These are phyloP conservation scores for Xanthostigma xanthostigma DNA, from an alignment of 2,888 invertebrate species.

Conservation along the genomic window DNA sequence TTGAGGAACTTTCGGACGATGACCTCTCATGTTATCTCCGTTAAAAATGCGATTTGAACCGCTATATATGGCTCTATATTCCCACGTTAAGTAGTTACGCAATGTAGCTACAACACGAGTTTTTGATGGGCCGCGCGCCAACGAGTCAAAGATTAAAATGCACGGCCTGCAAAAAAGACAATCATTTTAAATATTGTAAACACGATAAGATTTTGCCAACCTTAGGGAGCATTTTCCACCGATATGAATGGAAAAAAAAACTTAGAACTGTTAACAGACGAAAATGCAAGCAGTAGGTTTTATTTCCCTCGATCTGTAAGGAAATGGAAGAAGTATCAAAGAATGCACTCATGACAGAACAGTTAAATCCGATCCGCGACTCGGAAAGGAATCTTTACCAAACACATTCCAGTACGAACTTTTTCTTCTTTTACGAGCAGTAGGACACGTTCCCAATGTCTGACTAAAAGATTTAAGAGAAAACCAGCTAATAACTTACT, in stretches of 20 bases:
- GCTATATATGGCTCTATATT: constrained; percentile 62
- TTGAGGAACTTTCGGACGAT: constrained; percentile 86
- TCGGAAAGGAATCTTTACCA: too few relatives aligned
- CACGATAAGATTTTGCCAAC: too few relatives aligned
- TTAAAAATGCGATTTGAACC: constrained; percentile 49
- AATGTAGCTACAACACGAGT: constrained; percentile 77
- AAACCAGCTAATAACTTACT: constrained; percentile 31
- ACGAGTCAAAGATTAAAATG: constrained; percentile 89
- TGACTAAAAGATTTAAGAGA: too few relatives aligned
- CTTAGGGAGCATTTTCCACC: constrained; percentile 19
- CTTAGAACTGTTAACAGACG: constrained; percentile 31
- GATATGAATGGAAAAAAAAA: too few relatives aligned
- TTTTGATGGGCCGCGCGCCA: constrained; percentile 64
- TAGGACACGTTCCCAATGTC: too few relatives aligned
- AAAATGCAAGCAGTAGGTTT: too few relatives aligned
- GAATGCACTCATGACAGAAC: too few relatives aligned
- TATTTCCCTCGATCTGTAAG: too few relatives aligned
- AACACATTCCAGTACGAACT: too few relatives aligned
- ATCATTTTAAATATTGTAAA: background rate
- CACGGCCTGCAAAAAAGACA: constrained; percentile 55
- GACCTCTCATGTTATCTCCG: constrained; percentile 73
- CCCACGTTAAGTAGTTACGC: constrained; percentile 80
- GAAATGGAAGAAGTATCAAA: too few relatives aligned
- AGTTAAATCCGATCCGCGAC: too few relatives aligned
- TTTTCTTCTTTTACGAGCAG: too few relatives aligned